Evolutionary conservation across 2,113 vertebrate genomes (phyloP).

Genomic region (Corythornis vintsioides): DNA sequence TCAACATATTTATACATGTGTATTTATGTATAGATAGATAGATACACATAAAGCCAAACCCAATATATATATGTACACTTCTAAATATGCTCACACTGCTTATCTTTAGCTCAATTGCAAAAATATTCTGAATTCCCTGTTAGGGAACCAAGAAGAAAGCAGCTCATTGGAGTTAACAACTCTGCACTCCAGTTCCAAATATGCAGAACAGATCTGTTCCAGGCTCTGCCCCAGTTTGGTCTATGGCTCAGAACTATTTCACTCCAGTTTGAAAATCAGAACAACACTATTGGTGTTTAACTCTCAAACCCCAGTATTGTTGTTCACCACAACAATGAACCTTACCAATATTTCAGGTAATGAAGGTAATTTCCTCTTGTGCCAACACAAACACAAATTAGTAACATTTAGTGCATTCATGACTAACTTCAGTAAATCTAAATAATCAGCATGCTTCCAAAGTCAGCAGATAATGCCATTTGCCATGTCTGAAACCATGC

Average conservation of each 20-base stretch:
- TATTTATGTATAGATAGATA: too few relatives aligned
- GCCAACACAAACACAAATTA: background rate
- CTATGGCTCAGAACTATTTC: background rate
- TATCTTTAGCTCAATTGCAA: background rate
- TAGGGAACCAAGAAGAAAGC: background rate
- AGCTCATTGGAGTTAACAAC: background rate
- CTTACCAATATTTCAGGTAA: background rate
- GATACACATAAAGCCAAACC: background rate
- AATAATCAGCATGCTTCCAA: background rate
- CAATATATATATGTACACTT: background rate
- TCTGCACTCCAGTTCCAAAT: background rate
- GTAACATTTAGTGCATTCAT: background rate
- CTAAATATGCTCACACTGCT: background rate
- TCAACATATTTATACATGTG: background rate
- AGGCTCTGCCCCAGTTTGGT: background rate
- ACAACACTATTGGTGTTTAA: background rate
- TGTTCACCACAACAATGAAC: background rate
- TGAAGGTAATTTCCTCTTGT: background rate
- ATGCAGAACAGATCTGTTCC: background rate
- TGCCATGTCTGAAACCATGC: background rate
- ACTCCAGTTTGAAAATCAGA: background rate
- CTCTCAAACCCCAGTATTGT: background rate
- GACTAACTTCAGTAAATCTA: background rate
- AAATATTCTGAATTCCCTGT: background rate
- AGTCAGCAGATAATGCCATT: background rate